Base-by-base conservation (phyloP, 2,113 vertebrate species). In the Lepus americanus region DNA sequence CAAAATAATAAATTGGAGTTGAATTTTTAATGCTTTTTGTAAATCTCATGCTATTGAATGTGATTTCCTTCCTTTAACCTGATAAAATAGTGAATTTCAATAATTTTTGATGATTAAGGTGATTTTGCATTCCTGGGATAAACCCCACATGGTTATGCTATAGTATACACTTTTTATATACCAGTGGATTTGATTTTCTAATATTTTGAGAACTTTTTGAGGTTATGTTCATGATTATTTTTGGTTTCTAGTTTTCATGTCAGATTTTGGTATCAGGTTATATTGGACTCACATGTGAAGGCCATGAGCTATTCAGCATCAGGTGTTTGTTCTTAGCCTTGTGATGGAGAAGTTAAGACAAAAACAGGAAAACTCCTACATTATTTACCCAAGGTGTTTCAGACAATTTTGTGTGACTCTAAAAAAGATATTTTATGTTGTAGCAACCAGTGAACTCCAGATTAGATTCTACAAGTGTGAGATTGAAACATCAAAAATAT, bases 81-180 rank as follows among this genome's bases (percentile, higher is more conserved):
- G 22, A 72, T 70, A 63, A 77, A 5, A 9, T 36, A 9, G 22
- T 25, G 9, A 69, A 82, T 83, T 77, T 83, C 2, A 63, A 25
- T 95, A 16, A 72, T 53, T 85, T 92, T 80, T 85, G 53, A 64
- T 66, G 80, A 78, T 27, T 80, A 80, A 79, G 59, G 4, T 44
- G 85, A 67, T 23, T 78, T 89, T 55, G 11, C 22, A 8, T 72
- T 89, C 11, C 44, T 89, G 13, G 69, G 33, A 79, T 73, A 64
- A 89, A 66, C 17, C 1, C 22, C 31, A 39, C 20, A 16, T 83
- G 17, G 19, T 79, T 66, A 51, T 25, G 11, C 10, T 79, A 11
- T 33, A 73, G 44, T 73, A 80, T 79, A 33, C 27, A 33, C 27
- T 73, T 92, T 79, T 55, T 77, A 59, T 49, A 49, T 61, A 36